These are phyloP conservation scores for Sylvilagus floridanus DNA, from an alignment of 2,797 vertebrate genomes.

Conservation along the genomic window DNA sequence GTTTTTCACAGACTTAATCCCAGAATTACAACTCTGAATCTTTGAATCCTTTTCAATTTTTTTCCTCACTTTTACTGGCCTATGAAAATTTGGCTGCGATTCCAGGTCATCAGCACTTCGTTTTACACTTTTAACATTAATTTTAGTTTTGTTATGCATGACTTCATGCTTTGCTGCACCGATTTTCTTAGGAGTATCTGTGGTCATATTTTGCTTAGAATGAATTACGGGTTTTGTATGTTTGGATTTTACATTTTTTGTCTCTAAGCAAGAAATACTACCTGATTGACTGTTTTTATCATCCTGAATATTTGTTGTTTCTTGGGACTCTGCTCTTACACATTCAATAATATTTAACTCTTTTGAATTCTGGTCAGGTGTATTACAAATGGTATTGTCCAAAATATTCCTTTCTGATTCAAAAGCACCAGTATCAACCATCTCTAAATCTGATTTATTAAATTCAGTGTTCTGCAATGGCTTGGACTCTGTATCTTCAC, in stretches of 20 bases:
- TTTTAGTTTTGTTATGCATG: constrained; percentile 86
- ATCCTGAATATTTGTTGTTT: constrained; percentile 76
- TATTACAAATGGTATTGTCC: constrained; percentile 79
- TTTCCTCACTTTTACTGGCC: constrained; percentile 92
- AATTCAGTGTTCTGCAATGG: constrained; percentile 74
- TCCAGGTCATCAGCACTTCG: constrained; percentile 87
- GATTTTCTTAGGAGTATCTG: constrained; percentile 78
- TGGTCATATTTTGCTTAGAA: constrained; percentile 83
- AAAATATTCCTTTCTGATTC: constrained; percentile 79
- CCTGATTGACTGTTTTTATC: constrained; percentile 74
- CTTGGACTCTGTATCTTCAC: constrained; percentile 61
- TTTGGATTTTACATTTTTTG: constrained; percentile 83
- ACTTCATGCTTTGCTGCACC: constrained; percentile 77
- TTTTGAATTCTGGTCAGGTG: constrained; percentile 74
- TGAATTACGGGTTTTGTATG: constrained; percentile 80
- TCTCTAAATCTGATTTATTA: constrained; percentile 79
- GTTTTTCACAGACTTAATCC: constrained; percentile 85
- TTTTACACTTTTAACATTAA: constrained; percentile 87
- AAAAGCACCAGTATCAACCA: constrained; percentile 72
- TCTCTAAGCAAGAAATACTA: constrained; percentile 80
- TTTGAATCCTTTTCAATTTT: constrained; percentile 84
- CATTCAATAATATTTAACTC: constrained; percentile 68
- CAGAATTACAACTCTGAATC: constrained; percentile 80
- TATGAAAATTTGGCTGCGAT: constrained; percentile 86
- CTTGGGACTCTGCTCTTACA: constrained; percentile 73